Percentiles rank a stretch among this genome's conserved stretches.
Evolutionary conservation across 92 coral and sea anemone genomes (phyloP).

Genomic region (Pocillopora meandrina): DNA sequence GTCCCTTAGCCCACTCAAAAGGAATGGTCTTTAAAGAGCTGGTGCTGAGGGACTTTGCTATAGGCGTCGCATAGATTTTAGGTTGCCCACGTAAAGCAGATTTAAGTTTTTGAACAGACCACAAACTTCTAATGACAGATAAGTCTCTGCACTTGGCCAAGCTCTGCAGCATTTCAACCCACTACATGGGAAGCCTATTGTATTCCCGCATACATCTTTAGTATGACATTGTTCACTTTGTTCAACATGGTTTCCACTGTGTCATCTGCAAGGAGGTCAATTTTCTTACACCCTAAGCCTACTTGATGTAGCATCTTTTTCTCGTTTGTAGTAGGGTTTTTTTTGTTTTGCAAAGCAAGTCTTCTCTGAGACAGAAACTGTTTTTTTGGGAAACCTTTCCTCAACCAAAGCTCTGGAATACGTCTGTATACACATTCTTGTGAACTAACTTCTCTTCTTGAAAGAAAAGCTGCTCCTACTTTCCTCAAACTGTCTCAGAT

Average conservation of each 20-base stretch:
- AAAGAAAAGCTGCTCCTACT: too few relatives aligned
- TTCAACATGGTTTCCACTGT: conserved; percentile 3
- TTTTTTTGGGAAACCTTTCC: too few relatives aligned
- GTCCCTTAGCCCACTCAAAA: too few relatives aligned
- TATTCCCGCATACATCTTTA: background rate
- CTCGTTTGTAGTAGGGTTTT: conserved; percentile 41
- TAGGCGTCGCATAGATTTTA: conserved; percentile 53
- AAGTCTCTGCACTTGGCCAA: conserved; percentile 53
- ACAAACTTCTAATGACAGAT: conserved; percentile 34
- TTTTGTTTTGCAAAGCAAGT: conserved; percentile 35
- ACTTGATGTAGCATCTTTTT: conserved; percentile 22
- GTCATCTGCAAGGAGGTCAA: conserved; percentile 34
- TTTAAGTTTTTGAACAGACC: conserved; percentile 28
- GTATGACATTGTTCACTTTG: background rate
- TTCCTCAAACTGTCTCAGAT: too few relatives aligned
- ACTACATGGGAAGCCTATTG: conserved; percentile 59
- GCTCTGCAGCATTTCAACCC: conserved; percentile 65
- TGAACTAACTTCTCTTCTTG: too few relatives aligned
- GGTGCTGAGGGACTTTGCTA: conserved; percentile 49
- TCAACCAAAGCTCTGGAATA: too few relatives aligned
- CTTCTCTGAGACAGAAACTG: too few relatives aligned
- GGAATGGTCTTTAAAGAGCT: conserved; percentile 10
- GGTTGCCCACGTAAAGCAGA: conserved; percentile 51
- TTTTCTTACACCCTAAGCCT: conserved; percentile 29
- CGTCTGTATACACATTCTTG: too few relatives aligned